A percentile compares a stretch with the other conserved stretches of the same genome.
These are phyloP conservation scores for Premnoplex brunnescens DNA, from an alignment of 2,797 vertebrate genomes.

Conservation along the genomic window DNA sequence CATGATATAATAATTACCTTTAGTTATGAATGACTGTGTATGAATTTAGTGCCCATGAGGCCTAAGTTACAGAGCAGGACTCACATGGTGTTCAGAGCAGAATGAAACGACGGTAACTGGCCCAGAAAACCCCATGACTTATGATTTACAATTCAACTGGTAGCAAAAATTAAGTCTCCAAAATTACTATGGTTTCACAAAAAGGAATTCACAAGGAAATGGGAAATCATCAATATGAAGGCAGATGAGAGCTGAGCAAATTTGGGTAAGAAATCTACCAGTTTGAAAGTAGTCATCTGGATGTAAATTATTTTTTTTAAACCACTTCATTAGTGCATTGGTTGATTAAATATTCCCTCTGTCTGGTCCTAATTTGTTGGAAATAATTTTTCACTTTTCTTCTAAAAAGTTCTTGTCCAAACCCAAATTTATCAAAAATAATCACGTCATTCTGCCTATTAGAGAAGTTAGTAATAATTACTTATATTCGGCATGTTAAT, in stretches of 20 bases:
- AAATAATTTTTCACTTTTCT: background rate
- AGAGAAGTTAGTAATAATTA: background rate
- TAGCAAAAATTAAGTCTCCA: background rate
- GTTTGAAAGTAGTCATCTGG: background rate
- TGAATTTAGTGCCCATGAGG: background rate
- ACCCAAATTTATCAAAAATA: background rate
- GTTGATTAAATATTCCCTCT: background rate
- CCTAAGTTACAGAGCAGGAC: background rate
- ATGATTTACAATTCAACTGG: background rate
- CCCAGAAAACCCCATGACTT: accelerated
- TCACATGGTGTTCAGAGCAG: background rate
- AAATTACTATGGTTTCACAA: background rate
- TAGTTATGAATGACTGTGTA: background rate
- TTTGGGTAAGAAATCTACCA: background rate
- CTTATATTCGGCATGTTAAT: background rate
- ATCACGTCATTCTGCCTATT: background rate
- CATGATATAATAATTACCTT: background rate
- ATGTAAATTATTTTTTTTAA: background rate
- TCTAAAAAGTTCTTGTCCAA: background rate
- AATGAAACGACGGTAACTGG: background rate
- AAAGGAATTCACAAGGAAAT: background rate
- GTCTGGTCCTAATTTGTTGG: background rate
- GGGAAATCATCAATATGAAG: background rate
- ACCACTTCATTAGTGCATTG: background rate
- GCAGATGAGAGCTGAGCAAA: background rate